These are phyloP conservation scores for Chrysoperla carnea DNA, from an alignment of 1,140 invertebrate species.

Conservation along the genomic window DNA sequence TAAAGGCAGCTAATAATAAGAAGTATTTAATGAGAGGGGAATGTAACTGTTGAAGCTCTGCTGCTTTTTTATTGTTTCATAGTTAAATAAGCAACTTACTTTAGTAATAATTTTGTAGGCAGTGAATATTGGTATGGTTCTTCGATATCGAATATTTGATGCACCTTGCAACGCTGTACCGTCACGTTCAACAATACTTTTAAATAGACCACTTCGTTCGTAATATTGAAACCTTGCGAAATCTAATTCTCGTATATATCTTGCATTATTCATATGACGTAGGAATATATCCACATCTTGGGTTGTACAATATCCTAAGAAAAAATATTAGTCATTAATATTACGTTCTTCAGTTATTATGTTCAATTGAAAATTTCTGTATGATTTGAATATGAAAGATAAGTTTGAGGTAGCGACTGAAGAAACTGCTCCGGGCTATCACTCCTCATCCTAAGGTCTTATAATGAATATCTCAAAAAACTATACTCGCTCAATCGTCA, in stretches of 20 bases:
- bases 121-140: slow-evolving; percentile 53
- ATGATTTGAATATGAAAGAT: too few relatives aligned
- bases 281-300: slow-evolving; percentile 66
- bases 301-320: slow-evolving; percentile 57
- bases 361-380: too few relatives aligned
- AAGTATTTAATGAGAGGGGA: too few relatives aligned
- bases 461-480: too few relatives aligned
- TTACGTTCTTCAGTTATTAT: too few relatives aligned
- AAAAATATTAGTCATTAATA: slow-evolving; percentile 6
- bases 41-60: too few relatives aligned
- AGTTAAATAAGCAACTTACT: slow-evolving; percentile 27
- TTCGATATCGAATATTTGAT: slow-evolving; percentile 55
- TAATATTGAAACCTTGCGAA: slow-evolving; percentile 69
- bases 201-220: slow-evolving; percentile 46
- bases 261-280: slow-evolving; percentile 72
- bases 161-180: slow-evolving; percentile 54
- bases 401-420: too few relatives aligned
- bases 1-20: too few relatives aligned
- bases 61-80: too few relatives aligned
- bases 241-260: slow-evolving; percentile 65
- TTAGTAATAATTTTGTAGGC: slow-evolving; percentile 55
- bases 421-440: too few relatives aligned
- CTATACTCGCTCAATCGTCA: too few relatives aligned
- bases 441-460: too few relatives aligned
- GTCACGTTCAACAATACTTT: slow-evolving; percentile 32